Conservation (phyloP, 2,113 vertebrate genomes). For the Siniperca chuatsi region DNA sequence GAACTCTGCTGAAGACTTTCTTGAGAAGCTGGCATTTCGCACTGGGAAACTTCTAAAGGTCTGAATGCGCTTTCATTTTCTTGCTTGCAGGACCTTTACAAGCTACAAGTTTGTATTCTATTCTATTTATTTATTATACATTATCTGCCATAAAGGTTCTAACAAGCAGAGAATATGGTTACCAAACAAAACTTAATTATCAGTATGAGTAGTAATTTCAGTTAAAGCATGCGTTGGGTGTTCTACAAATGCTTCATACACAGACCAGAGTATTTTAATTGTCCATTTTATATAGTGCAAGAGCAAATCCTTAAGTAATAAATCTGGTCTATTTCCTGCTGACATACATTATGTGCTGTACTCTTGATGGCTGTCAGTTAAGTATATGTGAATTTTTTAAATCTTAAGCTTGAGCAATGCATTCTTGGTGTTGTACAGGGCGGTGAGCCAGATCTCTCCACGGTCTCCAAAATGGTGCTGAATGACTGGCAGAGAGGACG, state of each 20-base stretch:
- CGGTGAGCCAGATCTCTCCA: conserved; percentile 92
- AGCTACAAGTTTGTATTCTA: neutral
- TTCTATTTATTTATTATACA: neutral
- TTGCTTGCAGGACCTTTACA: neutral
- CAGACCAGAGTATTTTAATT: neutral
- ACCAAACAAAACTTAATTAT: neutral
- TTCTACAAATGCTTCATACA: neutral
- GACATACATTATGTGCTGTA: neutral
- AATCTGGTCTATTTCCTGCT: neutral
- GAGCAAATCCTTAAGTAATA: neutral
- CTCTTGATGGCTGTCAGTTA: neutral
- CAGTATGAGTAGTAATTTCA: neutral
- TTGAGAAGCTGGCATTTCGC: conserved; percentile 94
- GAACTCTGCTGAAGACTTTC: conserved; percentile 92
- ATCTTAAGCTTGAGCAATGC: conserved; percentile 6
- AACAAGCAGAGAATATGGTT: neutral
- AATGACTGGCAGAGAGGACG: conserved; percentile 99
- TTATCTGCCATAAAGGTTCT: neutral
- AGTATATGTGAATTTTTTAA: conserved; percentile 6
- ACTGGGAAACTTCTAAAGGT: conserved; percentile 97
- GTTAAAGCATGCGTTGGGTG: neutral
- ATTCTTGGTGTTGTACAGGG: conserved; percentile 83
- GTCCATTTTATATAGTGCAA: neutral
- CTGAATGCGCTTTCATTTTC: conserved; percentile 13
- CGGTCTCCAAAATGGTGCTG: conserved; percentile 97